Conservation (phyloP, 92 coral and sea anemone genomes). For the Ricordea florida region DNA sequence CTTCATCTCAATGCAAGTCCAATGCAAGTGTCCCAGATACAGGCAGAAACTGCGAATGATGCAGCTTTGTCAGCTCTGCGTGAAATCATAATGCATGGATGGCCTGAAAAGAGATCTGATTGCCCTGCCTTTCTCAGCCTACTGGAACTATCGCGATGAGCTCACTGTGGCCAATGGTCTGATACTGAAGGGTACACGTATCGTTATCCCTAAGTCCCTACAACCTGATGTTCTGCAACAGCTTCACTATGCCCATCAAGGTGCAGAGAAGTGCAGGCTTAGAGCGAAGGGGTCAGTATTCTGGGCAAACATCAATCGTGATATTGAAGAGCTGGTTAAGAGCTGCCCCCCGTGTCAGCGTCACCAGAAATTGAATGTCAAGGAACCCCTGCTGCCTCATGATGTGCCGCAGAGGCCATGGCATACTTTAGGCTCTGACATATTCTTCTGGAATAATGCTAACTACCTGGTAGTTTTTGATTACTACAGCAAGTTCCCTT, state of each 20-base stretch:
- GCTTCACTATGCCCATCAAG: slow-evolving; percentile 52
- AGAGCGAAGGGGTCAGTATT: slow-evolving; percentile 66
- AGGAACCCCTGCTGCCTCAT: slow-evolving; percentile 58
- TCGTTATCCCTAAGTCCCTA: slow-evolving; percentile 24
- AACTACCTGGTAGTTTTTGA: slow-evolving; percentile 46
- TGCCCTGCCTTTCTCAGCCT: slow-evolving; percentile 50
- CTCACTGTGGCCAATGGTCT: slow-evolving; percentile 50
- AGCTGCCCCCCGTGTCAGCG: slow-evolving; percentile 50
- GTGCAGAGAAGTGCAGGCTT: slow-evolving; percentile 55
- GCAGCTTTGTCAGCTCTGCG: slow-evolving; percentile 14
- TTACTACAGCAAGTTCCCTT: slow-evolving; percentile 62
- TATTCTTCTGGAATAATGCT: slow-evolving; percentile 64
- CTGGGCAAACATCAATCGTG: slow-evolving; percentile 55
- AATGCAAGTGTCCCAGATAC: slow-evolving; percentile 34
- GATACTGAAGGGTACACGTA: slow-evolving; percentile 39
- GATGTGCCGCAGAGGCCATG: slow-evolving; percentile 52
- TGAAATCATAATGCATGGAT: slow-evolving; percentile 44
- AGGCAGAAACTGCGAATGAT: slow-evolving; percentile 35
- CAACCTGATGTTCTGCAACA: slow-evolving; percentile 44
- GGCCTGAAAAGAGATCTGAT: slow-evolving; percentile 63
- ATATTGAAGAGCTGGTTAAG: slow-evolving; percentile 54
- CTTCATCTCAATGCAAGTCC: slow-evolving; percentile 62
- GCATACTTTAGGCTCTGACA: slow-evolving; percentile 52
- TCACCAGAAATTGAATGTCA: slow-evolving; percentile 43
- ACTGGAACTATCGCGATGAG: slow-evolving; percentile 60